Percentiles rank a stretch among this genome's conserved stretches.
Evolutionary conservation across 2,797 vertebrate genomes (phyloP).

Genomic region (Rhinophrynus dorsalis): DNA sequence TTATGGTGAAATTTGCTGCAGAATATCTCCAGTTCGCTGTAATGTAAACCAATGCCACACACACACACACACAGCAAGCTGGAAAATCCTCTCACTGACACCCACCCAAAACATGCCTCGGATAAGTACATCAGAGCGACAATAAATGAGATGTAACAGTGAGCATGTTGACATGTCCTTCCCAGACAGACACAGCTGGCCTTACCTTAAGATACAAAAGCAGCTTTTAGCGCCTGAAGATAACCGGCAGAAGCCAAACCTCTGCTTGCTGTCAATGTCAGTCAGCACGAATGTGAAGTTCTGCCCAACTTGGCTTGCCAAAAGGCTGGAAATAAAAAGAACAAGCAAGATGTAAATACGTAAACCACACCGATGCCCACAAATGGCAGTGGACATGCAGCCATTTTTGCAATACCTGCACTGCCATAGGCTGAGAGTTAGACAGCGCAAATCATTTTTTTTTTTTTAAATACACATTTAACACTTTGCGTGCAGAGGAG

Average conservation of each 20-base stretch:
- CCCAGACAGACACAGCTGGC: conserved; percentile 33
- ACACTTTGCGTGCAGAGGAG: too few relatives aligned
- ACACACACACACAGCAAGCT: too few relatives aligned
- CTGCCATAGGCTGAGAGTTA: too few relatives aligned
- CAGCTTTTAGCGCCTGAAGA: conserved; percentile 84
- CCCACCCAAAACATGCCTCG: not conserved
- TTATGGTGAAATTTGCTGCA: too few relatives aligned
- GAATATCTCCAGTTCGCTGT: too few relatives aligned
- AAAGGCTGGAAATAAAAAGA: conserved; percentile 67
- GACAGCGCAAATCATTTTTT: too few relatives aligned
- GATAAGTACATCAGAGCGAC: not conserved
- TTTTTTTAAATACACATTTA: too few relatives aligned
- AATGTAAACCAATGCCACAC: too few relatives aligned
- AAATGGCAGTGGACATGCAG: too few relatives aligned
- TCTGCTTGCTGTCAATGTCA: conserved; percentile 85
- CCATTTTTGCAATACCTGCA: too few relatives aligned
- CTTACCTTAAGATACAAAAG: conserved; percentile 88
- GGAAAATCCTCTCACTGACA: too few relatives aligned
- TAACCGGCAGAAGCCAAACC: conserved; percentile 81
- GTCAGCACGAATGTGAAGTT: conserved; percentile 84
- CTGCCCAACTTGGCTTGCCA: conserved; percentile 79
- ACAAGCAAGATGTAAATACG: conserved; percentile 54
- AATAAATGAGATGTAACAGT: not conserved
- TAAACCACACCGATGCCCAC: not conserved
- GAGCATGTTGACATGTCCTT: conserved; percentile 21